phyloP scores from a whole-genome alignment of 2,797 vertebrate species.

The Prionace glauca region DNA sequence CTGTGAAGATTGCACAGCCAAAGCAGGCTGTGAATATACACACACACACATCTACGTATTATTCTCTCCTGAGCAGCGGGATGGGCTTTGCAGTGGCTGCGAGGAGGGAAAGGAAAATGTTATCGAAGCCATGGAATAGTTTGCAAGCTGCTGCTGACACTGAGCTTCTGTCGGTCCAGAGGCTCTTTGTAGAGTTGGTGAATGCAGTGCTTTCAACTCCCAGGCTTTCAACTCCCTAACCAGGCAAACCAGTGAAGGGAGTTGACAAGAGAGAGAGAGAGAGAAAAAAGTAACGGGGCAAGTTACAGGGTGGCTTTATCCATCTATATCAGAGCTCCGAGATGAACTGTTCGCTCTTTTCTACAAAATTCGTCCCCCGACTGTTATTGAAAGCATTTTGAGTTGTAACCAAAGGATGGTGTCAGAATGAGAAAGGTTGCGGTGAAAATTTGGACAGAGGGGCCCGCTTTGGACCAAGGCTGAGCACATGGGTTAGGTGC shows the following conservation, averaged over 20 bases:
- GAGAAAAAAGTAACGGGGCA: background rate
- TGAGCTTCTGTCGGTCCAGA: background rate
- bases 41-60: no score
- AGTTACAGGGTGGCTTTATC: background rate
- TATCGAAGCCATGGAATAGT: background rate
- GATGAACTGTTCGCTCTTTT: background rate
- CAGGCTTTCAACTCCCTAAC: no score
- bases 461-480: background rate
- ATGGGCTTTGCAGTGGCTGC: background rate
- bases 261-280: background rate
- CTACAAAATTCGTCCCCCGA: no score
- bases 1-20: background rate
- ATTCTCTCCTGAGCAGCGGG: background rate
- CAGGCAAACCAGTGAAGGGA: background rate
- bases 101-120: no score
- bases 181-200: background rate
- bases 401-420: background rate
- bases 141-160: background rate
- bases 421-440: background rate
- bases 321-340: background rate
- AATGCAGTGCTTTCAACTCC: background rate
- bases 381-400: background rate
- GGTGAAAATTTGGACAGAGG: background rate
- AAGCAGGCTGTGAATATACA: background rate
- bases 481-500: background rate